Evolutionary conservation across 2,797 vertebrate genomes (phyloP).

Genomic region (Loris lydekkerianus): DNA sequence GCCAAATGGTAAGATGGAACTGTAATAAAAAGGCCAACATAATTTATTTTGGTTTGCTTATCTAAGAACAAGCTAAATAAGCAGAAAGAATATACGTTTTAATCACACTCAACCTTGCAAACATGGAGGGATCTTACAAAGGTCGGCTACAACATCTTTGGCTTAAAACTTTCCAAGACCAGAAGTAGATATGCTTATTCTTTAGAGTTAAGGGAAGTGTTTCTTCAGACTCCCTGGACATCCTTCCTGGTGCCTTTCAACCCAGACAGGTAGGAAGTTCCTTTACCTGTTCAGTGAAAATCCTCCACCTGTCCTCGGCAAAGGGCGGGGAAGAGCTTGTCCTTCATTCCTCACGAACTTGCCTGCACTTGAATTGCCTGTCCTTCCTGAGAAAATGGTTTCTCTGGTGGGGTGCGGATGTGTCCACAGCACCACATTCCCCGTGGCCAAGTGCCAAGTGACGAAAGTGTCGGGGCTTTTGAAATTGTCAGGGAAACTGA

Average conservation of each 20-base stretch:
- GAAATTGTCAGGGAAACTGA: constrained; percentile 85
- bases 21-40: not conserved
- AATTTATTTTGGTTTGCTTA: constrained; percentile 38
- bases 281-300: not conserved
- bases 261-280: constrained; percentile 1
- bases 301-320: constrained; percentile 60
- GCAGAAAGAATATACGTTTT: not conserved
- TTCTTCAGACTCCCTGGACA: not conserved
- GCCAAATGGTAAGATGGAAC: not conserved
- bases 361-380: constrained; percentile 77
- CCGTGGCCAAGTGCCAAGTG: constrained; percentile 81
- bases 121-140: not conserved
- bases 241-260: not conserved
- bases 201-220: not conserved
- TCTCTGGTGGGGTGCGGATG: constrained; percentile 52
- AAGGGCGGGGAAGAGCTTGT: constrained; percentile 71
- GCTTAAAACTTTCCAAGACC: not conserved
- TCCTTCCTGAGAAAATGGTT: constrained; percentile 75
- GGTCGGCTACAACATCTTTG: not conserved
- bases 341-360: constrained; percentile 64
- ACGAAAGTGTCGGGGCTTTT: constrained; percentile 85
- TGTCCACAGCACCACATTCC: constrained; percentile 75
- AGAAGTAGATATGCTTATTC: not conserved
- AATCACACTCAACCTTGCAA: not conserved
- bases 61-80: not conserved